A percentile compares a stretch with the other conserved stretches of the same genome.
These are phyloP conservation scores for Sipha flava DNA, from an alignment of 1,140 invertebrate genomes.

Conservation along the genomic window DNA sequence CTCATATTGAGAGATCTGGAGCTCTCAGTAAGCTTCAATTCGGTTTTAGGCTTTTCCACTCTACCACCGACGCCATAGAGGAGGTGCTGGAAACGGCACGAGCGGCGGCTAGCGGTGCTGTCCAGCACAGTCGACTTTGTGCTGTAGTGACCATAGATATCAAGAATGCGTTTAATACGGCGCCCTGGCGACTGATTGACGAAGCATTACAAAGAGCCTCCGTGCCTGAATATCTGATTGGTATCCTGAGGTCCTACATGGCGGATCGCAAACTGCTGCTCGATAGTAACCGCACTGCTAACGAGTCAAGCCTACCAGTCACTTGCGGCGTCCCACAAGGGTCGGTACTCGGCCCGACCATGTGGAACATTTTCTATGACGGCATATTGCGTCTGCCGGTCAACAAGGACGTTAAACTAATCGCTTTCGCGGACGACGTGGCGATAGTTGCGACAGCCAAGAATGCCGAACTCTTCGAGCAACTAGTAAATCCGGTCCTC, in stretches of 20 bases:
- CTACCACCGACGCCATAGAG: constrained; percentile 2
- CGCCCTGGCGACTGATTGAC: background rate
- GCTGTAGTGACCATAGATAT: background rate
- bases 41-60: background rate
- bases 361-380: constrained; percentile 2
- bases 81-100: background rate
- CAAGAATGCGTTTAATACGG: background rate
- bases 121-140: background rate
- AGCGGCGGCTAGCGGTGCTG: background rate
- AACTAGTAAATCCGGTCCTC: background rate
- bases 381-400: background rate
- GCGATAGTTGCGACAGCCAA: background rate
- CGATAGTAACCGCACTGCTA: too few species aligned
- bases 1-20: background rate
- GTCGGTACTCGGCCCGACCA: background rate
- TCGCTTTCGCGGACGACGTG: constrained; percentile 4
- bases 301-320: background rate
- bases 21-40: background rate
- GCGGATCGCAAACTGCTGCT: background rate
- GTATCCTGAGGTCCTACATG: background rate
- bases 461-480: background rate
- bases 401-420: background rate
- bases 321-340: background rate
- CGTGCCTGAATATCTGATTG: background rate
- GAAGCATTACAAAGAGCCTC: background rate